A percentile compares a stretch with the other conserved stretches of the same genome.
phyloP scores from a whole-genome alignment of 23 tunicate species.

The Trididemnum clinides region DNA sequence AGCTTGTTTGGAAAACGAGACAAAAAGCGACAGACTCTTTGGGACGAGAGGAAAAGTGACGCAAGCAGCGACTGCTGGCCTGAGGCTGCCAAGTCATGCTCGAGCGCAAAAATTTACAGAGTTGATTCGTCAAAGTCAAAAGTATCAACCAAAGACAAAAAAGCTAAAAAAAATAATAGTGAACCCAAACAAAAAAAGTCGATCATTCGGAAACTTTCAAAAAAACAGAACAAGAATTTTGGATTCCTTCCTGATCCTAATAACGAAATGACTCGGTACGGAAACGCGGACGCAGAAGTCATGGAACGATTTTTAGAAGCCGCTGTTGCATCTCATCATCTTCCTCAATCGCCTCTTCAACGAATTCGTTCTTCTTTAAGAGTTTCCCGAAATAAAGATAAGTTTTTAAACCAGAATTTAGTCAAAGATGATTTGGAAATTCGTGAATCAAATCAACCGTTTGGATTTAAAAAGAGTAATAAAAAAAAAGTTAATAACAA shows the following conservation, averaged over 20 bases:
- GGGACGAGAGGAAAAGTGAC: too few relatives aligned
- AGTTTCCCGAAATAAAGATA: slow-evolving; percentile 22
- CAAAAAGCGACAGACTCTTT: too few relatives aligned
- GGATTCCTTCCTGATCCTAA: background rate
- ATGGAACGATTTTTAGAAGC: slow-evolving; percentile 59
- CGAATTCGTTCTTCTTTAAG: slow-evolving; percentile 48
- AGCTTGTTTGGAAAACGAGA: slow-evolving; percentile 51
- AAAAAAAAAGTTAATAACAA: background rate
- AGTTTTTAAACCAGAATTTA: background rate
- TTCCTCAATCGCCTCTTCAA: slow-evolving; percentile 41
- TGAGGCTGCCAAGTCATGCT: too few relatives aligned
- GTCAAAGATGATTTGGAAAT: slow-evolving; percentile 56
- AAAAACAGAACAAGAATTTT: background rate
- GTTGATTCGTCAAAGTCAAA: too few relatives aligned
- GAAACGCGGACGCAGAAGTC: slow-evolving; percentile 40
- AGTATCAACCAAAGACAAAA: background rate
- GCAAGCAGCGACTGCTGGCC: too few relatives aligned
- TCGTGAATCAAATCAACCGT: background rate
- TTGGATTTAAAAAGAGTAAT: background rate
- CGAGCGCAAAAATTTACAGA: too few relatives aligned
- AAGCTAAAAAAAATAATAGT: background rate
- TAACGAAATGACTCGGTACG: background rate
- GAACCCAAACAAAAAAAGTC: background rate
- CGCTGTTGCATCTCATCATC: slow-evolving; percentile 12
- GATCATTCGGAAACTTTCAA: background rate